Percentiles rank a stretch among this genome's conserved stretches.
These are phyloP conservation scores for Anhinga anhinga DNA, from an alignment of 2,113 vertebrate species.

Conservation along the genomic window DNA sequence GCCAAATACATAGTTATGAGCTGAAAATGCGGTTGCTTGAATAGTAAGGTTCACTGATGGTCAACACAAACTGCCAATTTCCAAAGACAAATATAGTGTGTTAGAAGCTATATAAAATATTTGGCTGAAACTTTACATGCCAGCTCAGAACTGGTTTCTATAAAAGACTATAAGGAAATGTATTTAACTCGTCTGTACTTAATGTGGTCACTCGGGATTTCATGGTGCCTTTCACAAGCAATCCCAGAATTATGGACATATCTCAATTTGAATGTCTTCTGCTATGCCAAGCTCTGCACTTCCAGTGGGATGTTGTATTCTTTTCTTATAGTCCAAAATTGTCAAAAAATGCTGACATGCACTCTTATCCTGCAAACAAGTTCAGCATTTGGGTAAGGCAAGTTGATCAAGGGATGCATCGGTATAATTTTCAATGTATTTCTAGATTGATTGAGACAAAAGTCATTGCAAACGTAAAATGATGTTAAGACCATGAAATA, in stretches of 20 bases:
- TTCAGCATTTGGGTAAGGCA: background rate
- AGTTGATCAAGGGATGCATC: background rate
- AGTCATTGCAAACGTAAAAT: background rate
- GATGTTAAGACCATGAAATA: background rate
- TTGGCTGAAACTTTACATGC: constrained; percentile 9
- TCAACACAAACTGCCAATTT: constrained; percentile 21
- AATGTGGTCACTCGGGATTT: constrained; percentile 8
- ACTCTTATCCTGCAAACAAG: background rate
- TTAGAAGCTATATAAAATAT: constrained; percentile 37
- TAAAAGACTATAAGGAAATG: constrained; percentile 16
- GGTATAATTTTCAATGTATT: background rate
- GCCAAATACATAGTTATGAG: background rate
- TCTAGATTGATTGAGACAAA: background rate
- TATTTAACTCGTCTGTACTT: background rate
- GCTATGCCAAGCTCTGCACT: background rate
- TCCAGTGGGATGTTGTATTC: background rate
- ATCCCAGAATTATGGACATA: background rate
- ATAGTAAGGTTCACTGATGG: constrained; percentile 23
- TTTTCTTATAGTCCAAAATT: background rate
- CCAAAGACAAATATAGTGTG: constrained; percentile 25
- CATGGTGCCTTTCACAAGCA: background rate
- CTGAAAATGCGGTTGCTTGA: constrained; percentile 37
- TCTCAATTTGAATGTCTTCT: background rate
- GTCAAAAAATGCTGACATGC: background rate
- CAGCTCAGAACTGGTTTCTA: constrained; percentile 33